Conservation (phyloP, 1,140 invertebrate species). For the Solenopsis fugax region DNA sequence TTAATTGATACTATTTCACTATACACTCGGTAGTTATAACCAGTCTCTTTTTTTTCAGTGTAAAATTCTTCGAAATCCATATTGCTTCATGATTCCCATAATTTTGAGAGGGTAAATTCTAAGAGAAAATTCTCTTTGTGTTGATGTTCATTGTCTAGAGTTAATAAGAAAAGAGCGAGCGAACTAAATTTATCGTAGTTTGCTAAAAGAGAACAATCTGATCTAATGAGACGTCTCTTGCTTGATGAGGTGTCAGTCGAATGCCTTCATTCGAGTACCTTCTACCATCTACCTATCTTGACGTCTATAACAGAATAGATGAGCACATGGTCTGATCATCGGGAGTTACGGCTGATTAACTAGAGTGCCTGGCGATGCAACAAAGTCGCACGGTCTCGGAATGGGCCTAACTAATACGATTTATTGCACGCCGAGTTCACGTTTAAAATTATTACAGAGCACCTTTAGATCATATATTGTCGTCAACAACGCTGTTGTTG, state of each 20-base stretch:
- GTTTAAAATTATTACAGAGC: conserved; percentile 13
- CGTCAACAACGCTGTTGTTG: conserved; percentile 40
- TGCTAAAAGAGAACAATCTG: not conserved
- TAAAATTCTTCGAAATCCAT: too few species aligned
- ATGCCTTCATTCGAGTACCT: not conserved
- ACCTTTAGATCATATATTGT: conserved; percentile 31
- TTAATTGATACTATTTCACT: too few species aligned
- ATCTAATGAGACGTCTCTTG: conserved; percentile 34
- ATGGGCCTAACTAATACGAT: conserved; percentile 51
- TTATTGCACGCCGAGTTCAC: conserved; percentile 32
- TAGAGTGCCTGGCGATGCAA: conserved; percentile 18
- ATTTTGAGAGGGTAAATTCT: too few species aligned
- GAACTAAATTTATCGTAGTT: conserved; percentile 31
- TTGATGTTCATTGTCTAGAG: not conserved
- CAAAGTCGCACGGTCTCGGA: conserved; percentile 13
- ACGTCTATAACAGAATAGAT: conserved; percentile 18
- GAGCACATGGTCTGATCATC: conserved; percentile 7
- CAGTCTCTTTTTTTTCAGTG: too few species aligned
- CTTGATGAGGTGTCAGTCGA: conserved; percentile 16
- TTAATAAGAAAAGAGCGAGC: not conserved
- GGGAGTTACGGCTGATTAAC: conserved; percentile 56
- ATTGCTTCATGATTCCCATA: too few species aligned
- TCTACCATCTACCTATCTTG: not conserved
- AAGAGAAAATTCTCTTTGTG: too few species aligned
- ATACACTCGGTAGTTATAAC: too few species aligned